Evolutionary conservation across 2,797 vertebrate genomes (phyloP).

Genomic region (Scolopax bukidnonensis): DNA sequence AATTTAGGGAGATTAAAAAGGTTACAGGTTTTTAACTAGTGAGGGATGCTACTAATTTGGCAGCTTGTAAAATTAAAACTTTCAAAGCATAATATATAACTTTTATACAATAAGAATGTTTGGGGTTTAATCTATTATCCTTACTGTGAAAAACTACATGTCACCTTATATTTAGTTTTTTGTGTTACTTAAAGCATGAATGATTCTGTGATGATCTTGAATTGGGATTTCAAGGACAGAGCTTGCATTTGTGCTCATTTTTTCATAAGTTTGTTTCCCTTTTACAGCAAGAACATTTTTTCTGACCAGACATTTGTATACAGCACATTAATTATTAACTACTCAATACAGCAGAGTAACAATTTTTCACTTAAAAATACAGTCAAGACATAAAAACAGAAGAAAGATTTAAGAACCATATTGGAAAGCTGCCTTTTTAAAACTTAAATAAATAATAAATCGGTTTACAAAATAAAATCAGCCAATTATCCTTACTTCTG

Average conservation of each 20-base stretch:
- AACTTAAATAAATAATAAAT: neutral
- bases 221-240: conserved; percentile 56
- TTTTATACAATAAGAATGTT: too few species aligned
- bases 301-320: neutral
- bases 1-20: neutral
- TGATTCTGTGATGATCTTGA: conserved; percentile 32
- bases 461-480: neutral
- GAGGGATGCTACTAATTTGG: neutral
- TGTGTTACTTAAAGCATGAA: conserved; percentile 61
- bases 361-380: neutral
- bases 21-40: neutral
- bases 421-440: neutral
- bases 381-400: neutral
- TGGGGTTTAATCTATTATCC: conserved; percentile 10
- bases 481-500: neutral
- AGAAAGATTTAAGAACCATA: neutral
- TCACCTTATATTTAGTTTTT: conserved; percentile 33
- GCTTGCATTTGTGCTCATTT: conserved; percentile 42
- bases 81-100: neutral
- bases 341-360: neutral
- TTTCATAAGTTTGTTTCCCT: conserved; percentile 30
- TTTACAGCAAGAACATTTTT: conserved; percentile 27
- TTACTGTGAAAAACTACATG: conserved; percentile 47
- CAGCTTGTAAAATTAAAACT: conserved; percentile 2
- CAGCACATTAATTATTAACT: conserved; percentile 51